These are phyloP conservation scores for Icerya purchasi DNA, from an alignment of 2,888 invertebrate species.

Conservation along the genomic window DNA sequence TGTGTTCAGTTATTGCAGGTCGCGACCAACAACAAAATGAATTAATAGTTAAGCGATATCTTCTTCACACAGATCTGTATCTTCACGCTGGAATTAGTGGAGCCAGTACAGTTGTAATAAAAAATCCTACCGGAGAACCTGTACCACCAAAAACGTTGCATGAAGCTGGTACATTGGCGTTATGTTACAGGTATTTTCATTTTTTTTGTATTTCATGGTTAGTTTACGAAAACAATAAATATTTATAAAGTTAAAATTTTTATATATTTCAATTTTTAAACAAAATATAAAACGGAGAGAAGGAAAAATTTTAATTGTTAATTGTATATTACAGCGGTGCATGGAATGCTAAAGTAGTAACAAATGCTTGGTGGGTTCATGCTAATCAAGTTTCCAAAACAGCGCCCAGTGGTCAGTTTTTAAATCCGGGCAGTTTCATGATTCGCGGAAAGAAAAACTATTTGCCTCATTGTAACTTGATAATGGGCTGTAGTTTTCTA, in stretches of 20 bases:
- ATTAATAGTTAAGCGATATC: slow-evolving; percentile 81
- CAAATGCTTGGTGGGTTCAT: slow-evolving; percentile 92
- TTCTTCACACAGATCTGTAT: slow-evolving; percentile 68
- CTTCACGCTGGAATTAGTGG: slow-evolving; percentile 92
- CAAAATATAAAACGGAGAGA: too few species aligned
- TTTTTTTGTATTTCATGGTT: not conserved
- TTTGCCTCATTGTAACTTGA: slow-evolving; percentile 72
- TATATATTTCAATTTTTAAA: too few species aligned
- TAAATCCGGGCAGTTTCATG: slow-evolving; percentile 92
- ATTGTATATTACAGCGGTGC: slow-evolving; percentile 47
- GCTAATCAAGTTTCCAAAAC: slow-evolving; percentile 91
- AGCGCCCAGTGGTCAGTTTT: slow-evolving; percentile 92
- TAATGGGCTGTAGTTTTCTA: slow-evolving; percentile 81
- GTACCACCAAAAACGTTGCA: slow-evolving; percentile 87
- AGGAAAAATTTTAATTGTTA: slow-evolving; percentile 2
- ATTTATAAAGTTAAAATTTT: too few species aligned
- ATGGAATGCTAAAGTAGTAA: slow-evolving; percentile 94
- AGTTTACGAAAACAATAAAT: too few species aligned
- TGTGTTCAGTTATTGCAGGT: slow-evolving; percentile 59
- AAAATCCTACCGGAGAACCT: slow-evolving; percentile 48
- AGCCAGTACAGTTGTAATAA: slow-evolving; percentile 75
- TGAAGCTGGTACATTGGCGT: slow-evolving; percentile 92
- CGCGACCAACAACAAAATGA: slow-evolving; percentile 97
- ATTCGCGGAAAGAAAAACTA: slow-evolving; percentile 94
- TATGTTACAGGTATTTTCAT: slow-evolving; percentile 49